These are phyloP conservation scores for Chironomus striatipennis DNA, from an alignment of 1,140 invertebrate genomes.

Conservation along the genomic window DNA sequence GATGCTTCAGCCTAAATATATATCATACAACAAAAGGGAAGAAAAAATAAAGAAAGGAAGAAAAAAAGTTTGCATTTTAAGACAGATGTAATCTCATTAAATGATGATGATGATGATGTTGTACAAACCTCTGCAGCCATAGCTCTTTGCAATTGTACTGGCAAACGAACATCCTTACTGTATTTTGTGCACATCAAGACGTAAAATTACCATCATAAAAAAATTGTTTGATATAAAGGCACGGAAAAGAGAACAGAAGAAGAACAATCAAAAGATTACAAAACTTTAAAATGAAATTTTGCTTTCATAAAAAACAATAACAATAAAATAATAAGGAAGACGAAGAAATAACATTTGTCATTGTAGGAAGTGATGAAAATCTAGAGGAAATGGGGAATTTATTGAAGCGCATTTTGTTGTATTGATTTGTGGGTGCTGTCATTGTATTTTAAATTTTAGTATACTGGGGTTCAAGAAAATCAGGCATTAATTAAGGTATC, in stretches of 20 bases:
- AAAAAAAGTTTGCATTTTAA: neutral
- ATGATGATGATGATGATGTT: neutral
- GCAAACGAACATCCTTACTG: constrained; percentile 84
- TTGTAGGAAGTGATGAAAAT: neutral
- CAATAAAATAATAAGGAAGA: neutral
- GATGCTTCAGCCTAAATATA: constrained; percentile 65
- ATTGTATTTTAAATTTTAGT: too few relatives aligned
- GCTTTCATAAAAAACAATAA: neutral
- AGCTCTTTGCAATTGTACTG: constrained; percentile 67
- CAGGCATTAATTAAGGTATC: too few relatives aligned
- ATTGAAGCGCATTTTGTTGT: too few relatives aligned
- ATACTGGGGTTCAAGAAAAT: too few relatives aligned
- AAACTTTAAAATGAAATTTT: too few relatives aligned
- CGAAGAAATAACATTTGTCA: neutral
- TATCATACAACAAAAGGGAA: neutral
- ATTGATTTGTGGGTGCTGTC: too few relatives aligned
- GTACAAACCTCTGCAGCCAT: constrained; percentile 59
- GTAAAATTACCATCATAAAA: neutral
- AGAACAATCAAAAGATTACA: too few relatives aligned
- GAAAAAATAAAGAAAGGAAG: neutral
- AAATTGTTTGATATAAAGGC: too few relatives aligned
- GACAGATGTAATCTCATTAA: neutral
- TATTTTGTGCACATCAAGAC: constrained; percentile 28
- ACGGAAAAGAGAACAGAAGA: too few relatives aligned
- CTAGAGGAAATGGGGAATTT: too few relatives aligned